A percentile compares a stretch with the other conserved stretches of the same genome.
These are phyloP conservation scores for Drosophila baimaii DNA, from an alignment of 1,140 invertebrate species.

Conservation along the genomic window DNA sequence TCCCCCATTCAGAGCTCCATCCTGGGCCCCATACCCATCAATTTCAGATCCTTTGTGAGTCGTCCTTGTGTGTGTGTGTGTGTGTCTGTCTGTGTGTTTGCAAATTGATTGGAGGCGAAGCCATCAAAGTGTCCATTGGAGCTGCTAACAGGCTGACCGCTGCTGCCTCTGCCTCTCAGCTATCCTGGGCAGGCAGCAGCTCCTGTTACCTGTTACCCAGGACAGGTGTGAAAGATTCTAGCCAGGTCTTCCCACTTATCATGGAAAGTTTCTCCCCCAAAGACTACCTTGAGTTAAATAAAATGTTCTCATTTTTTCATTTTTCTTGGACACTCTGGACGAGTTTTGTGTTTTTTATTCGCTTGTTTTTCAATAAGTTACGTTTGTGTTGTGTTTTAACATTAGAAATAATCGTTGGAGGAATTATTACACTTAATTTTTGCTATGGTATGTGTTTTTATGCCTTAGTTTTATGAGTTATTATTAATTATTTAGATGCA, in stretches of 20 bases:
- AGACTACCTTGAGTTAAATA: conserved; percentile 4
- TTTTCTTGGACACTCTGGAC: conserved; percentile 58
- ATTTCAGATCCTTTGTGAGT: conserved; percentile 30
- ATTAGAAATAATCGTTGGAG: conserved; percentile 59
- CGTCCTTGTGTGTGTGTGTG: not conserved
- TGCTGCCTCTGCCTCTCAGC: conserved; percentile 1
- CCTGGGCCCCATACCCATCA: not conserved
- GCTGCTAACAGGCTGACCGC: conserved; percentile 49
- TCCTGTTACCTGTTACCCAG: conserved; percentile 12
- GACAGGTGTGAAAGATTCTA: conserved; percentile 47
- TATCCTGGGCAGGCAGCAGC: not conserved
- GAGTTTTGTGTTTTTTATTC: conserved; percentile 53
- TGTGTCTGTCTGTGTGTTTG: conserved; percentile 16
- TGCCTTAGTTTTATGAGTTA: conserved; percentile 23
- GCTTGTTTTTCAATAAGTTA: conserved; percentile 71
- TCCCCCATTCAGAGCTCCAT: not conserved
- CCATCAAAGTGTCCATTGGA: conserved; percentile 48
- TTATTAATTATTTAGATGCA: conserved; percentile 29
- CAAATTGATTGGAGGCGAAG: conserved; percentile 49
- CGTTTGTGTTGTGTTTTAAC: conserved; percentile 49
- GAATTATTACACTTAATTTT: conserved; percentile 58
- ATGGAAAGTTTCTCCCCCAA: conserved; percentile 29
- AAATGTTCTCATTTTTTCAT: conserved; percentile 4
- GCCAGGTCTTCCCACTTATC: conserved; percentile 48
- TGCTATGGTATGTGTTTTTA: conserved; percentile 25